Evolutionary conservation across 2,888 invertebrate genomes (phyloP), one percentile per base, ranked within the genome.

Genomic region (Nymphalis urticae): DNA sequence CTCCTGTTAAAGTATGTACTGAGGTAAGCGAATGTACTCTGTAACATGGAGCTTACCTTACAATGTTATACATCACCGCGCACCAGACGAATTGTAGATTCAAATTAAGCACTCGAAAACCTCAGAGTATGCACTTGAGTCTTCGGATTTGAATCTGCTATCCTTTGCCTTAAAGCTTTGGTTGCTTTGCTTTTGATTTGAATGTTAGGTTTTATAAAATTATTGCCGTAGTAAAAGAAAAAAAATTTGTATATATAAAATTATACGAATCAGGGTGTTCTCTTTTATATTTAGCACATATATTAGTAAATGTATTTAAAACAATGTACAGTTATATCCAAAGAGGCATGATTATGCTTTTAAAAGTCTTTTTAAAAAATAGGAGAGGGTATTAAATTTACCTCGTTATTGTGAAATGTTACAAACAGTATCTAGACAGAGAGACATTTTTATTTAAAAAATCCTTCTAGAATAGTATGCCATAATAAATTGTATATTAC

Each of bases 81-180:
- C 27, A 10, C 27, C 36, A 42, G 36, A 42, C 32, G 58, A 36
- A 58, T 58, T 58, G 58, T 58, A 42, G 42, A 58, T 58, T 58
- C 58, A 58, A 42, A 58, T 58, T 42, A 42, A 42, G 58, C 58
- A 19, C 58, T 58, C 27, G 54, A 54, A 58, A 58, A 42, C 36
- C 58, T 58, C 10, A 10, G 56, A 56, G 54, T 32, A 27, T 54
- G 54, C 54, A 56, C 54, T 56, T 32, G 54, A 58, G 27, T 36
- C 36, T 19, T 42, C 3, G 19, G 36, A 58, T 42, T 58, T 42
- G 42, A 58, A 58, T 42, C 58, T 42, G 36, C 19, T 17, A 58
- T 58, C 58, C 13, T 42, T 58, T 27, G 42, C 13, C 42, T 58
- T 42, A 36, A n/a, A 58, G 10, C 19, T 10, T 36, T 19, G 36